Evolutionary conservation across 1,140 invertebrate genomes (phyloP).

Genomic region (Drosophila malerkotliana): DNA sequence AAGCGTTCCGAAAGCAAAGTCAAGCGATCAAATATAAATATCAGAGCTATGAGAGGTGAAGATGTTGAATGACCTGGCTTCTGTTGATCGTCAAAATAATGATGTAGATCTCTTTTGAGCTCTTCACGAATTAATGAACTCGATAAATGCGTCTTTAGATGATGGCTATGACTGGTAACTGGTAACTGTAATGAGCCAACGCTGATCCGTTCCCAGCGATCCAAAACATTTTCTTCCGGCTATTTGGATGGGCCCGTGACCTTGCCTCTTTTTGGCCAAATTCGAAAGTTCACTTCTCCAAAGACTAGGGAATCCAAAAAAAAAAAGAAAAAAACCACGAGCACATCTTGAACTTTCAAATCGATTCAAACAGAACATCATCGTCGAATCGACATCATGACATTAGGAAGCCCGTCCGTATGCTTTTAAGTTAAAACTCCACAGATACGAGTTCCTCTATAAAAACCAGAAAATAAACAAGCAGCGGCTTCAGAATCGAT

Average conservation of each 20-base stretch:
- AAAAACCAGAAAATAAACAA: conserved; percentile 81
- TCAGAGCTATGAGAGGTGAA: conserved; percentile 15
- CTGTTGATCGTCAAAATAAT: conserved; percentile 57
- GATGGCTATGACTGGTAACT: conserved; percentile 4
- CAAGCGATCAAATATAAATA: conserved; percentile 31
- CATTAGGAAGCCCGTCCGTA: conserved; percentile 46
- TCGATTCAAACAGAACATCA: conserved; percentile 17
- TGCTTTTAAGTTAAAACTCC: conserved; percentile 6
- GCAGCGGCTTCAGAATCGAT: conserved; percentile 75
- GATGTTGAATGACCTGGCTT: conserved; percentile 55
- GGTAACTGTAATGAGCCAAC: conserved; percentile 62
- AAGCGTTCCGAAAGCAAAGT: conserved; percentile 39
- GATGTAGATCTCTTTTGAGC: conserved; percentile 19
- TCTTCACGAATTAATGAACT: conserved; percentile 75
- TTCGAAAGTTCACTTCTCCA: conserved; percentile 61
- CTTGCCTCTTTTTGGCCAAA: conserved; percentile 52
- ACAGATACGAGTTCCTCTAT: conserved; percentile 67
- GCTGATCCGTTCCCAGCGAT: conserved; percentile 8
- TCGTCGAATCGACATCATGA: conserved; percentile 23
- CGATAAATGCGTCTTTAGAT: conserved; percentile 35
- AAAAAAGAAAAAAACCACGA: conserved; percentile 14
- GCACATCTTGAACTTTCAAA: conserved; percentile 67
- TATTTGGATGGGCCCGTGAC: conserved; percentile 20
- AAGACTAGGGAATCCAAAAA: conserved; percentile 9
- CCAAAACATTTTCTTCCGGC: conserved; percentile 49